Base-by-base conservation (phyloP, 2,113 vertebrate species). In the Marcusenius ussheri region DNA sequence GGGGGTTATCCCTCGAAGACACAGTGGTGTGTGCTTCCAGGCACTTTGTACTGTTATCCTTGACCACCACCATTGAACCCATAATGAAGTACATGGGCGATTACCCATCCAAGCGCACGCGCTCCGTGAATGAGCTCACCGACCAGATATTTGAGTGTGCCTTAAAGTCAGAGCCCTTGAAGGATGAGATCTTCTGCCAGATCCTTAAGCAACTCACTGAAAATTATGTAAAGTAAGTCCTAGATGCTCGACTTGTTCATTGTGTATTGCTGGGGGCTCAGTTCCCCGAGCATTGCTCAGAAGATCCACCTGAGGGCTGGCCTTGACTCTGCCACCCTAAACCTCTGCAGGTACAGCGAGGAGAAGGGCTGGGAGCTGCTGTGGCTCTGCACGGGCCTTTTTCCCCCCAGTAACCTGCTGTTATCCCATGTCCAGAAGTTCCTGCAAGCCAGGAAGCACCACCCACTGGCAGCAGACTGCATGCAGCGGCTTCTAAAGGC, bases 31-130 rank as follows among this genome's bases (percentile, higher is more conserved):
- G 13, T 77, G 17, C 49, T 51, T 50, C 21, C 47, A n/a, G 11
- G 24, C 84, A 53, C 27, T n/a, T 31, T 39, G 24, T 46, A 6
- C 7, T 31, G 9, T 89, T 39, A 62, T 47, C 51, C 97, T 98
- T 99, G 94, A 98, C 96, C 0, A 3, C 0, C 42, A 0, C 17
- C 27, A 77, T 89, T 89, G 89, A 91, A 99, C 98, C 98, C 2
- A 91, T 99, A 87, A 96, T 99, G 95, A 99, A 99, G 95, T 99
- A 99, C 88, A 99, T 98, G 98, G 98, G 98, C 0, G 98, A 99
- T 94, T 99, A 99, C 91, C 98, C 98, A 0, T 99, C 98, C 90
- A 99, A 99, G 91, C 95, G 98, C 47, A 97, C 93, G 0, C 98
- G 98, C 62, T 97, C 97, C 0, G 97, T 99, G 84, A 99, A 99